Base-by-base conservation (phyloP, 2,888 invertebrate species). In the Meghimatium bilineatum region DNA sequence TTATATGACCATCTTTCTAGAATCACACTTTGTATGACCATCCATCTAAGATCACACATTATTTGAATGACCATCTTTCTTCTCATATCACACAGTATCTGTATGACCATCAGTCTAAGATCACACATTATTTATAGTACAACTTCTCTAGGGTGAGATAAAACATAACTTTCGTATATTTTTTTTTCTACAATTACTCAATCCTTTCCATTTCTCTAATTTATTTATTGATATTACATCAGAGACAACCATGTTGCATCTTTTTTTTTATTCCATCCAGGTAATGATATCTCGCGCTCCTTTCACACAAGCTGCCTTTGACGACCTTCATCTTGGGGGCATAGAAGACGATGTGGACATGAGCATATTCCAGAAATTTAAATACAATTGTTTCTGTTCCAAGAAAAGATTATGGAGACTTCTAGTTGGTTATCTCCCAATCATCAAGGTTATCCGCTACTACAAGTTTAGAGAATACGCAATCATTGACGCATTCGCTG, bases 401-500 rank as follows among this genome's bases (percentile, higher is more conserved):
- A 88, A 87, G 78, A 89, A 89, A 44, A 88, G 90, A 56, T 23
- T 87, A 0, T 91, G 89, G 88, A 90, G 90, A 75, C 71, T 90
- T 1, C 38, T 90, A 32, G 87, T 88, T 12, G 81, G 87, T 1
- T 89, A 90, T 76, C 34, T 93, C 0, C 93, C 93, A 0, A 81
- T 92, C 29, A 86, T 92, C 56, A 90, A 89, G 63, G 83, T 38
- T 29, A 72, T 92, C 20, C 88, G 91, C 23, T 91, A 89, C 79
- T 93, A 93, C 87, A 91, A 91, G 71, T 71, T 91, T 49, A 90
- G 88, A 83, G 89, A 90, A 34, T 89, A 87, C 80, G 79, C 91
- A 6, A 75, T 92, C 10, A 87, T 85, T 17, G 93, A 93, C 87
- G 74, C 93, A 26, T 69, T 93, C 17, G 90, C 92, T 6, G 93